Evolutionary conservation across 2,888 invertebrate species (phyloP).

Genomic region (Rhagophthalmus giganteus): DNA sequence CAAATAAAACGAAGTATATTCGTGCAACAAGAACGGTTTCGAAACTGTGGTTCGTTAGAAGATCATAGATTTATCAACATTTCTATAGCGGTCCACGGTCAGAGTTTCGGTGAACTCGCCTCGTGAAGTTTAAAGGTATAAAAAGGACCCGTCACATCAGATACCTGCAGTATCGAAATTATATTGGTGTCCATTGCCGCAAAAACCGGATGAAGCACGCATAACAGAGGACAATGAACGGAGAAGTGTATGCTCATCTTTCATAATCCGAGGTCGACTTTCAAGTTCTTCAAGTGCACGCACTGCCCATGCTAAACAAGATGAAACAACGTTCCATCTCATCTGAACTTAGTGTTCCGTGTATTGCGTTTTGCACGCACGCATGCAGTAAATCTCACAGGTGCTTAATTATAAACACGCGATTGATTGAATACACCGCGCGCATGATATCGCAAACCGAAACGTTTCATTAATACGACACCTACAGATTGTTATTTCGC

Average conservation of each 20-base stretch:
- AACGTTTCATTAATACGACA: too few relatives aligned
- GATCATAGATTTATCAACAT: too few relatives aligned
- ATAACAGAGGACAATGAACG: slow-evolving; percentile 34
- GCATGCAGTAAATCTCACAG: slow-evolving; percentile 26
- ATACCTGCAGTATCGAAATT: background rate
- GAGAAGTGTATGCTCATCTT: slow-evolving; percentile 33
- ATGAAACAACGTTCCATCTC: slow-evolving; percentile 25
- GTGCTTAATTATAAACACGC: slow-evolving; percentile 25
- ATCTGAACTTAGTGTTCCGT: slow-evolving; percentile 24
- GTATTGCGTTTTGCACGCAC: slow-evolving; percentile 27
- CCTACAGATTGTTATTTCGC: too few relatives aligned
- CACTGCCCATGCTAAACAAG: slow-evolving; percentile 24
- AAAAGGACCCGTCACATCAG: too few relatives aligned
- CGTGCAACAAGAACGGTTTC: too few relatives aligned
- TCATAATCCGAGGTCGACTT: slow-evolving; percentile 36
- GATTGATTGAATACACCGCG: slow-evolving; percentile 5
- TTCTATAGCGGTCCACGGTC: too few relatives aligned
- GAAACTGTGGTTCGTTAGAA: too few relatives aligned
- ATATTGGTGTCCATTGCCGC: slow-evolving; percentile 6
- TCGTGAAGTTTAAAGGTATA: too few relatives aligned
- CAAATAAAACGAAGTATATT: too few relatives aligned
- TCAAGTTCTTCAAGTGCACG: slow-evolving; percentile 35
- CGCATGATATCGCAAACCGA: too few relatives aligned
- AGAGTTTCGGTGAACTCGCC: too few relatives aligned
- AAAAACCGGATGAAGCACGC: slow-evolving; percentile 23